Base-by-base conservation (phyloP, 2,113 vertebrate genomes). In the Hymenochirus boettgeri region DNA sequence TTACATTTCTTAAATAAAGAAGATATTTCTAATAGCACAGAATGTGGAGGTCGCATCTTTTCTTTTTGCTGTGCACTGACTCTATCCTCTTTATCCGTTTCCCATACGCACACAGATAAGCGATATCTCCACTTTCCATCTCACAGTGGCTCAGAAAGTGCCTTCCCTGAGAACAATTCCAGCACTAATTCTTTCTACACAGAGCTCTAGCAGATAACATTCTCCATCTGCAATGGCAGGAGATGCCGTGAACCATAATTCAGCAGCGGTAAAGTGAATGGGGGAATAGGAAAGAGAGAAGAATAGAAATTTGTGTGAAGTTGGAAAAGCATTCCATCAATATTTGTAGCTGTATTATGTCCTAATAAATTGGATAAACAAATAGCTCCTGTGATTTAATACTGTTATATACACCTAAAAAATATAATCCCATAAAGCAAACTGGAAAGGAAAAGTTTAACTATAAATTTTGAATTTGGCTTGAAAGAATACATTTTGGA, bases 111-210 rank as follows among this genome's bases (percentile, higher is more conserved):
- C 18, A 29, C 45, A 18, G 57, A 60, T 47, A 18, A 62, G 47
- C 5, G 17, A 24, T 42, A 60, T 60, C 65, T 22, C 24, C n/a
- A 2, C 22, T 21, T 53, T 53, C 26, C 27, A 66, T 58, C 63
- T 66, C 29, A 39, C 37, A 42, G 33, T 66, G 35, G 63, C 47
- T 24, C 19, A 48, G 27, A 51, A 66, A 58, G 37, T 58, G 46
- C 26, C 63, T 25, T 50, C 24, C 23, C 33, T 33, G 33, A 29
- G 47, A 69, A 53, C 65, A 69, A 60, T 59, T 24, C 46, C 24
- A 12, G 13, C n/a, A 10, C 45, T 57, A 65, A 65, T 58, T 58
- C 29, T 39, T 31, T 12, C 24, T n/a, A 23, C 29, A 39, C 29
- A 52, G 21, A 35, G 21, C 47, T 18, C 35, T 3, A 51, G 5